phyloP scores from a whole-genome alignment of 2,113 vertebrate genomes.

The Gobiocypris rarus region DNA sequence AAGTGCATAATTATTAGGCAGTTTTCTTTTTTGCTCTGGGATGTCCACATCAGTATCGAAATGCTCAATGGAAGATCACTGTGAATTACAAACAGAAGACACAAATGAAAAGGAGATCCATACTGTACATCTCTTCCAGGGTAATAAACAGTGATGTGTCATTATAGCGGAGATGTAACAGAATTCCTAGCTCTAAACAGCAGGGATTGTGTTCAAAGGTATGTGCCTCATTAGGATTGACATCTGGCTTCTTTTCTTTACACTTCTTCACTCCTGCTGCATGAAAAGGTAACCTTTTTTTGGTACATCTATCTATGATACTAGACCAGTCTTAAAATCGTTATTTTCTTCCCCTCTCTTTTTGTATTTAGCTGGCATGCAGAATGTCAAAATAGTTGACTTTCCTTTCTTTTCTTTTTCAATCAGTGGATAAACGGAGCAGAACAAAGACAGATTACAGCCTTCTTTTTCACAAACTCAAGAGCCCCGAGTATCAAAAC shows the following conservation, averaged over 20 bases:
- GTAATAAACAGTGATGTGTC: too few relatives aligned
- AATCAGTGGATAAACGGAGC: slow-evolving; percentile 46
- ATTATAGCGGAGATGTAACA: too few relatives aligned
- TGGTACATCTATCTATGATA: background rate
- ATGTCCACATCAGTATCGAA: slow-evolving; percentile 2
- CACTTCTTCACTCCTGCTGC: too few relatives aligned
- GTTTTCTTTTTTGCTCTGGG: too few relatives aligned
- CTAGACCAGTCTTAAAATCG: background rate
- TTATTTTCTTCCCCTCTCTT: background rate
- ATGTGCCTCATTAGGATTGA: too few relatives aligned
- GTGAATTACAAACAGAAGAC: slow-evolving; percentile 46
- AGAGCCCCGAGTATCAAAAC: slow-evolving; percentile 7
- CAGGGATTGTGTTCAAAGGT: too few relatives aligned
- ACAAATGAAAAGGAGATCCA: background rate
- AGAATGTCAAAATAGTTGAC: slow-evolving; percentile 1
- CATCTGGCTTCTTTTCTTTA: too few relatives aligned
- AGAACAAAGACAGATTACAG: slow-evolving; percentile 45
- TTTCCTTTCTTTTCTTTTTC: background rate
- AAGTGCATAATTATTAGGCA: too few relatives aligned
- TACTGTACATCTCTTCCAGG: too few relatives aligned
- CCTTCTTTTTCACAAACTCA: background rate
- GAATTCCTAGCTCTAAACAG: too few relatives aligned
- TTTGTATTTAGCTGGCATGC: slow-evolving; percentile 19
- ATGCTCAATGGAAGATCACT: slow-evolving; percentile 42
- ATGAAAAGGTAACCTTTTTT: too few relatives aligned